These are phyloP conservation scores for Athalia cordata DNA, from an alignment of 2,888 invertebrate species.

Conservation along the genomic window DNA sequence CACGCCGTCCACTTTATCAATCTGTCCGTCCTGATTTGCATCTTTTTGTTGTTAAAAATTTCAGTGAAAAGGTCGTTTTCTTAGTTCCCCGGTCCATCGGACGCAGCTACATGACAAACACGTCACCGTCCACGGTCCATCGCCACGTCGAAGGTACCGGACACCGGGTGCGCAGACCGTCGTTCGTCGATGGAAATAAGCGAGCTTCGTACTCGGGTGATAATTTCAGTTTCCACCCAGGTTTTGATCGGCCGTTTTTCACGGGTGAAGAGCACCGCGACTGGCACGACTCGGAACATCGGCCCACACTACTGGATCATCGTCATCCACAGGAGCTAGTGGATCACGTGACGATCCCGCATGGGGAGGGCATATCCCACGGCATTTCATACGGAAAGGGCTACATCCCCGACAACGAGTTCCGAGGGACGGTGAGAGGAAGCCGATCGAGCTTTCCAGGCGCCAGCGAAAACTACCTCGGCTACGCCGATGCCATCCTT, in stretches of 20 bases:
- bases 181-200: too few species aligned
- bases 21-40: not conserved
- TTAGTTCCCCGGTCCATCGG: constrained; percentile 61
- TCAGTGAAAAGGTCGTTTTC: constrained; percentile 61
- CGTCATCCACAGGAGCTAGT: constrained; percentile 50
- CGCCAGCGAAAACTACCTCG: constrained; percentile 12
- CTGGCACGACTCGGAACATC: constrained; percentile 58
- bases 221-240: too few species aligned
- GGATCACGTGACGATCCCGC: constrained; percentile 61
- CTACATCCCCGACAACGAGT: constrained; percentile 63
- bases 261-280: constrained; percentile 50
- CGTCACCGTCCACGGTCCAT: constrained; percentile 39
- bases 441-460: constrained; percentile 53
- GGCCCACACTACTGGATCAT: constrained; percentile 43
- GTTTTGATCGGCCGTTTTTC: constrained; percentile 8
- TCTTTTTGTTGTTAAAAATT: constrained; percentile 17
- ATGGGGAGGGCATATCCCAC: constrained; percentile 63
- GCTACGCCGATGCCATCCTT: not conserved
- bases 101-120: constrained; percentile 57
- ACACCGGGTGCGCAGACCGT: too few species aligned
- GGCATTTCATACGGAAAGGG: constrained; percentile 63
- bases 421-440: not conserved
- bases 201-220: not conserved
- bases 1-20: too few species aligned
- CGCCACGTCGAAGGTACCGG: constrained; percentile 33